Percentiles rank a stretch among this genome's conserved stretches.
These are phyloP conservation scores for Andrena minutula DNA, from an alignment of 2,888 invertebrate genomes.

Conservation along the genomic window DNA sequence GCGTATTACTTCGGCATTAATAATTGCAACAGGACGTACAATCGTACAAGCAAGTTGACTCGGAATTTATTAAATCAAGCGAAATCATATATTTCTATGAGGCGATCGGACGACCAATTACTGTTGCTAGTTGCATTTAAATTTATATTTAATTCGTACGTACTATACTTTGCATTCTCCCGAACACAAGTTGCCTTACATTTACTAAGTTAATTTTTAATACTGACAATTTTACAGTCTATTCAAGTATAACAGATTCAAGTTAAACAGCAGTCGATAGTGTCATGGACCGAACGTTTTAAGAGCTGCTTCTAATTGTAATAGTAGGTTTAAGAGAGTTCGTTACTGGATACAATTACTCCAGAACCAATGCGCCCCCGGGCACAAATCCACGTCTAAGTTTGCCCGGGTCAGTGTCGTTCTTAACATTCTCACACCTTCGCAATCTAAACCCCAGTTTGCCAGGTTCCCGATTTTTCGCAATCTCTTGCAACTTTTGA, in stretches of 20 bases:
- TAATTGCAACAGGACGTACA: conserved; percentile 13
- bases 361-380: conserved; percentile 85
- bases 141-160: conserved; percentile 2
- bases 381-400: conserved; percentile 82
- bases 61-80: conserved; percentile 8
- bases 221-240: conserved; percentile 77
- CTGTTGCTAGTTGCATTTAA: conserved; percentile 18
- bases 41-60: conserved; percentile 11
- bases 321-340: background rate
- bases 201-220: conserved; percentile 64
- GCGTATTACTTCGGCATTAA: conserved; percentile 23
- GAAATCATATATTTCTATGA: conserved; percentile 4
- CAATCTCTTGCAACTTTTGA: conserved; percentile 81
- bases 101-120: conserved; percentile 22
- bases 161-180: conserved; percentile 4
- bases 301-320: conserved; percentile 29
- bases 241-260: conserved; percentile 43
- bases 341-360: conserved; percentile 80
- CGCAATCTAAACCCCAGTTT: conserved; percentile 83
- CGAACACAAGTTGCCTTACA: conserved; percentile 23
- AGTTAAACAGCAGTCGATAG: conserved; percentile 53
- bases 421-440: conserved; percentile 79
- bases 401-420: conserved; percentile 80
- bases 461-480: conserved; percentile 83
- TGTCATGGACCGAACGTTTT: conserved; percentile 56